Evolutionary conservation across 2,113 vertebrate genomes (phyloP).

Genomic region (Anas platyrhynchos): DNA sequence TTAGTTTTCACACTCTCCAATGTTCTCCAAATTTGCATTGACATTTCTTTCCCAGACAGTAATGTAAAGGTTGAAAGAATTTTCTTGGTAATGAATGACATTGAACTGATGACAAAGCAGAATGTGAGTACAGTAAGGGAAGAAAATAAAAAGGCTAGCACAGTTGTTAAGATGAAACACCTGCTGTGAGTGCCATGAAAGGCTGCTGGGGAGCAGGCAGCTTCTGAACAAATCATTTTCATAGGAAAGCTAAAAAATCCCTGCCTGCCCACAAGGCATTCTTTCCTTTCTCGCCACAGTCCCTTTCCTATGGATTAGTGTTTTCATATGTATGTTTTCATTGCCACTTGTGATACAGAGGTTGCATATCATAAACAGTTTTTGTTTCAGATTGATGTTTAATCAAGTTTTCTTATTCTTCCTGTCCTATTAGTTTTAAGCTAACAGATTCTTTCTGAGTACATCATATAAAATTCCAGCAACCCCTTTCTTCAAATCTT

Average conservation of each 20-base stretch:
- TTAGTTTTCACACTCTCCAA: not conserved
- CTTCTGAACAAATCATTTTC: not conserved
- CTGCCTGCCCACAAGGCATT: not conserved
- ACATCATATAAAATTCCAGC: slow-evolving; percentile 5
- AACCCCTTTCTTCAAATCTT: slow-evolving; percentile 30
- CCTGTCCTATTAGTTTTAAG: slow-evolving; percentile 2
- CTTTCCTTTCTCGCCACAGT: not conserved
- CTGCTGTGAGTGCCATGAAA: not conserved
- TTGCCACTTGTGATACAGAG: not conserved
- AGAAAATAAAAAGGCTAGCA: not conserved
- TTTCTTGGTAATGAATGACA: slow-evolving; percentile 21
- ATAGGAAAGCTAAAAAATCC: not conserved
- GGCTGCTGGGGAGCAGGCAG: not conserved
- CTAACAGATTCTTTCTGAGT: slow-evolving; percentile 5
- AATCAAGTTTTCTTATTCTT: not conserved
- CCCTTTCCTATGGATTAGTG: not conserved
- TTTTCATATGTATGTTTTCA: not conserved
- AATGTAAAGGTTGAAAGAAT: slow-evolving; percentile 8
- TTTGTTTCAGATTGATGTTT: not conserved
- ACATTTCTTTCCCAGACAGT: slow-evolving; percentile 23
- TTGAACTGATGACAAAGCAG: slow-evolving; percentile 40
- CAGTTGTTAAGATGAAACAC: slow-evolving; percentile 41
- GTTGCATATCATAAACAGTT: not conserved
- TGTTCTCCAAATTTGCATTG: slow-evolving; percentile 7
- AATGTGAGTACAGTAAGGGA: not conserved